phyloP scores from a whole-genome alignment of 2,113 vertebrate species.

The Delphinapterus leucas region DNA sequence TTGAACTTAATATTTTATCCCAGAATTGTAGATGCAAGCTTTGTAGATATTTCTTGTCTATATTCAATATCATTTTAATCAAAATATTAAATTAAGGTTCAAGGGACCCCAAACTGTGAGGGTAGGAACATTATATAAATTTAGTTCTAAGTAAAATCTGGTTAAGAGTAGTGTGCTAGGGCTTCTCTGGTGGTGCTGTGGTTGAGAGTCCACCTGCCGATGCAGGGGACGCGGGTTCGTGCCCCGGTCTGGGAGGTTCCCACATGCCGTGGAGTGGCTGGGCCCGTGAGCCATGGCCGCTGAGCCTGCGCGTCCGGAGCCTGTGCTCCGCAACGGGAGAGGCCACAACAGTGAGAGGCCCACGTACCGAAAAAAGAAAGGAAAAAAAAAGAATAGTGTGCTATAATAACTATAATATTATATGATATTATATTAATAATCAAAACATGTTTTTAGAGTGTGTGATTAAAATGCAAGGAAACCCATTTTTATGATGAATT shows the following conservation, averaged over 20 bases:
- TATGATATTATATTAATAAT: not conserved
- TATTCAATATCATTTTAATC: not conserved
- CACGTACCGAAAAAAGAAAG: too few species aligned
- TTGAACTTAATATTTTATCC: not conserved
- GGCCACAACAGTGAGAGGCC: too few species aligned
- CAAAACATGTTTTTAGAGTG: not conserved
- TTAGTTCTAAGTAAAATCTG: not conserved
- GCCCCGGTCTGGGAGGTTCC: too few species aligned
- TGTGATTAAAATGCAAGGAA: not conserved
- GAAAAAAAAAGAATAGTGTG: not conserved
- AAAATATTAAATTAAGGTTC: not conserved
- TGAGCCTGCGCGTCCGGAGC: too few species aligned
- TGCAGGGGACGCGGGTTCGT: too few species aligned
- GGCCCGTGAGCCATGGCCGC: too few species aligned
- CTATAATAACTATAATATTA: not conserved
- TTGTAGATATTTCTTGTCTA: not conserved
- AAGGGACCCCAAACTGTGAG: not conserved
- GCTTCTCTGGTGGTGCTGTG: too few species aligned
- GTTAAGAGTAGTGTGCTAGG: not conserved
- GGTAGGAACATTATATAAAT: not conserved
- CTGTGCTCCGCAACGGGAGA: too few species aligned
- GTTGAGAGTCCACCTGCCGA: too few species aligned
- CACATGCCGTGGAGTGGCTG: too few species aligned
- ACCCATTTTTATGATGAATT: not conserved
- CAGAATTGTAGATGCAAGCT: not conserved